Evolutionary conservation across 2,888 invertebrate genomes (phyloP), one percentile per base, ranked within the genome.

Genomic region (Meloe dianella): DNA sequence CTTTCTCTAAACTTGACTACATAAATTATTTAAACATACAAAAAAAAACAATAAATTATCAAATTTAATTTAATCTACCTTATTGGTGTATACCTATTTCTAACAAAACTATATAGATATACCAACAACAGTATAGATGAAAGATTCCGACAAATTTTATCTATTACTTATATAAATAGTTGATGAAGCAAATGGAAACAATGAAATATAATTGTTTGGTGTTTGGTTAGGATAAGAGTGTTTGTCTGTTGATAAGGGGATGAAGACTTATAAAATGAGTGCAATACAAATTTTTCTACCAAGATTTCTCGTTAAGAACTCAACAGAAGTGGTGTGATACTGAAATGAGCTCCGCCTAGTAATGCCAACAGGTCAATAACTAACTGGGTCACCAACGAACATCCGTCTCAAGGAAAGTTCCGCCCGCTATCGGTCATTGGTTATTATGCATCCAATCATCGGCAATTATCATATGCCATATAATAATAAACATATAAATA

Each of bases 371-470:
- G 80, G 80, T 80, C 80, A 80, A 80, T 80, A 80, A 77, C 78
- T 76, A 79, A 80, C 79, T 80, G 73, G 80, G 80, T 80, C 80
- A 79, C 79, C 80, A 79, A 80, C 80, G 79, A 78, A 80, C 75
- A 80, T 76, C 77, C 77, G 77, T 77, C 71, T 73, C 66, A 72
- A 75, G 77, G 74, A 76, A 78, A 76, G 76, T 77, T 78, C 78
- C 79, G 79, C 78, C 78, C 77, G 78, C 76, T 70, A 76, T 74
- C 78, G 77, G 78, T 78, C 78, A 80, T 80, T 80, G 80, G 80
- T 76, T 78, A 79, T 78, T 77, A 79, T 79, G 76, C 74, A 76
- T 71, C 80, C 80, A 80, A 80, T 79, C 75, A 73, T 71, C 68
- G 72, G 78, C 24, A 79, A 80, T 80, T 80, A 77, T 74, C 73